Conservation (phyloP, 2,113 vertebrate genomes). For the Anolis carolinensis region DNA sequence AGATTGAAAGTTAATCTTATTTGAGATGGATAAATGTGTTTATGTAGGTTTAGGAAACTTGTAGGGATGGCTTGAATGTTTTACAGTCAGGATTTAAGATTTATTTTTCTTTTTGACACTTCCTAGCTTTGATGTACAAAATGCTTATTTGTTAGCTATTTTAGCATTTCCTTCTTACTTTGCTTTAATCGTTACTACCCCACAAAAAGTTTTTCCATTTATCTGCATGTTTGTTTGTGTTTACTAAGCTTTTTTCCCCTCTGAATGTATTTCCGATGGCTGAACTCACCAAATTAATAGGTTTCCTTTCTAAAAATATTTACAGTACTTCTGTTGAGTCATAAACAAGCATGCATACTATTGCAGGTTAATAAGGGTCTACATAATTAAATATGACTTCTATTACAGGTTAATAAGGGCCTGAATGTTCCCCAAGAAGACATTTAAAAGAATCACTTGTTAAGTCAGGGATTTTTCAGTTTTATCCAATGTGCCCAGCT, state of each 20-base stretch:
- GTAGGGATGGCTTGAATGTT: conserved; percentile 19
- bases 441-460: conserved; percentile 58
- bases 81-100: conserved; percentile 34
- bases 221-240: conserved; percentile 35
- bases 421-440: conserved; percentile 49
- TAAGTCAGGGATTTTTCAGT: conserved; percentile 39
- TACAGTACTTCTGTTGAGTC: conserved; percentile 48
- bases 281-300: conserved; percentile 58
- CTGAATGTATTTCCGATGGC: conserved; percentile 30
- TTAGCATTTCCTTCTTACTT: conserved; percentile 28
- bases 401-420: conserved; percentile 60
- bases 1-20: conserved; percentile 2
- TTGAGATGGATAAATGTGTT: conserved; percentile 30
- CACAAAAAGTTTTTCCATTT: neutral
- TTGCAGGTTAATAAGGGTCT: neutral
- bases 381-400: conserved; percentile 52
- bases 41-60: conserved; percentile 31
- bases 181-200: conserved; percentile 18
- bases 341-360: neutral
- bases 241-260: conserved; percentile 41
- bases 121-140: neutral
- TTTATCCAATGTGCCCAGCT: conserved; percentile 56
- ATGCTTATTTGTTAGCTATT: neutral
- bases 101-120: conserved; percentile 25
- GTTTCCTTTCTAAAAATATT: conserved; percentile 61